Evolutionary conservation across 2,888 invertebrate species (phyloP), one percentile per base, ranked within the genome.

Genomic region (Himalopsyche japonica): DNA sequence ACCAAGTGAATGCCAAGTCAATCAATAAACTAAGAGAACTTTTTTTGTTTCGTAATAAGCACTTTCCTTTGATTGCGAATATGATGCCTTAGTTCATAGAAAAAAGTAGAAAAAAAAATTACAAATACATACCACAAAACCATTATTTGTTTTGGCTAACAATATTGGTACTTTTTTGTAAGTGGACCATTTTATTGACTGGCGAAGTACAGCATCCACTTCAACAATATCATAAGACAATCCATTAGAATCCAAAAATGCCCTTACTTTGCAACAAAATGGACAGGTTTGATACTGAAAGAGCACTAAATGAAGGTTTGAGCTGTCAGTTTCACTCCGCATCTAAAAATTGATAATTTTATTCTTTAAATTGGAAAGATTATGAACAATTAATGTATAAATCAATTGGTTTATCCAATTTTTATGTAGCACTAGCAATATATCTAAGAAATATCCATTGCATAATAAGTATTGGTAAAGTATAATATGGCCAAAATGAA

Each of bases 261-360:
- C 96, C 85, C 98, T 93, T 24, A 96, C 96, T 93, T 99, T 99
- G 89, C 98, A 98, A 91, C 99, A 99, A 90, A 99, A 99, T 0
- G 99, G 99, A 89, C 99, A 99, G 0, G 98, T 98, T 88, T 98
- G 97, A 89, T 98, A 99, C 92, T 99, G 99, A 89, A 97, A 99
- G 24, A 99, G 92, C 0, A 97, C 95, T 77, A 99, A 91, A 88
- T 97, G 95, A 84, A 98, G 91, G 34, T 95, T 95, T 76, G 93
- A 93, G 0, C 89, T 91, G 89, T 97, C 96, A 4, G 92, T 91
- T 0, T 95, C 93, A 89, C 93, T 95, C 15, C 93, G 88, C 82
- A 96, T 91, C 94, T 96, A 88, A 84, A 93, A 93, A 82, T 87
- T 3, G 3, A 18, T 27, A 77, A 34, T 12, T 18, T 1, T 64